These are phyloP conservation scores for Onthophagus taurus DNA, from an alignment of 1,140 invertebrate species.

Conservation along the genomic window DNA sequence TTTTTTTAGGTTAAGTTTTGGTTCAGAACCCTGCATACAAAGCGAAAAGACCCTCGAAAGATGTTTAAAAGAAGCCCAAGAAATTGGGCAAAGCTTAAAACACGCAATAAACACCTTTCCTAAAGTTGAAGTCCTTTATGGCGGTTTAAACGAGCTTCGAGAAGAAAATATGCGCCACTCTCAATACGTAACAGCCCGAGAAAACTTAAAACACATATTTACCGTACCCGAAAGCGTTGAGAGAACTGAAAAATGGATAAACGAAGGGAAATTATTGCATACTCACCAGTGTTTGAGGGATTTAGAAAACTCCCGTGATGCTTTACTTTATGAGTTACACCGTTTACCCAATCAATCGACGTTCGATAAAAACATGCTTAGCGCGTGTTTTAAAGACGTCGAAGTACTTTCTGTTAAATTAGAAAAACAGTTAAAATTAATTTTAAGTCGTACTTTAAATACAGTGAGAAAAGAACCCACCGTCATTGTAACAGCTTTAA, in stretches of 20 bases:
- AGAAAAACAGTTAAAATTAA: constrained; percentile 83
- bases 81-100: constrained; percentile 54
- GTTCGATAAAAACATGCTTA: constrained; percentile 83
- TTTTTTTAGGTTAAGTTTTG: no score
- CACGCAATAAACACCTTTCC: constrained; percentile 55
- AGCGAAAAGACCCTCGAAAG: constrained; percentile 96
- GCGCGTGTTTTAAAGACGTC: constrained; percentile 94
- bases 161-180: constrained; percentile 91
- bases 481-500: constrained; percentile 88
- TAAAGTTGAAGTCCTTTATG: constrained; percentile 59
- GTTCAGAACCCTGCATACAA: constrained; percentile 99
- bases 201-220: constrained; percentile 97
- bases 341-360: constrained; percentile 85
- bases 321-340: constrained; percentile 89
- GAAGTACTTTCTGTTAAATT: constrained; percentile 82
- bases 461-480: constrained; percentile 92
- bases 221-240: constrained; percentile 94
- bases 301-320: constrained; percentile 92
- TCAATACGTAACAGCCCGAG: constrained; percentile 94
- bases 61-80: constrained; percentile 75
- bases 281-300: constrained; percentile 93
- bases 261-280: constrained; percentile 88
- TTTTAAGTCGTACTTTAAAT: constrained; percentile 82
- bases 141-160: constrained; percentile 72
- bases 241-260: constrained; percentile 88